A percentile compares a stretch with the other conserved stretches of the same genome.
phyloP scores from a whole-genome alignment of 2,888 invertebrate genomes.

The Mesoligia furuncula region DNA sequence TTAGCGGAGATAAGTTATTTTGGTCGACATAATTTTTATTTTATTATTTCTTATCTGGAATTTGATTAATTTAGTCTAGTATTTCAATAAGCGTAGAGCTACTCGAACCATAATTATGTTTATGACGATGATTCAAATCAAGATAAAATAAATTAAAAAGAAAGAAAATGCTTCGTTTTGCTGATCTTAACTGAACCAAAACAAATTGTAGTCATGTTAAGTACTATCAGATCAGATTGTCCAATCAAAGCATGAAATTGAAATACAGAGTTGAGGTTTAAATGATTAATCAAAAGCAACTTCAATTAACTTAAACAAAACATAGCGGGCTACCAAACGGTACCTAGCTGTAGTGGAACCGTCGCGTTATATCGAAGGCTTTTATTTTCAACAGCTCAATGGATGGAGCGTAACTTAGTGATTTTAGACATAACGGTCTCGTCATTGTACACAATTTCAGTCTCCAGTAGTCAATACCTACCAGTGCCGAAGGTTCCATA shows the following conservation, averaged over 20 bases:
- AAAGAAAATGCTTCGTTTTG: not conserved
- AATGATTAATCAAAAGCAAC: constrained; percentile 8
- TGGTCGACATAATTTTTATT: not conserved
- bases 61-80: not conserved
- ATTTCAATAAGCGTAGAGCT: not conserved
- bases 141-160: not conserved
- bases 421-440: constrained; percentile 38
- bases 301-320: constrained; percentile 39
- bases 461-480: not conserved
- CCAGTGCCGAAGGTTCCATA: too few species aligned
- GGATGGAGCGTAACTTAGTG: constrained; percentile 23
- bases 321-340: constrained; percentile 35
- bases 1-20: not conserved
- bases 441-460: constrained; percentile 35
- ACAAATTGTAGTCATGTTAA: not conserved
- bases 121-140: not conserved
- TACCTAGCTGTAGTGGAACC: not conserved
- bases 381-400: constrained; percentile 40
- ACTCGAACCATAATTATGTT: not conserved
- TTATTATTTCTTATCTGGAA: not conserved
- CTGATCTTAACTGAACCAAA: not conserved
- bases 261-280: not conserved
- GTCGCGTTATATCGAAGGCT: not conserved
- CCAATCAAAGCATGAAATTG: constrained; percentile 32
- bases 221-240: not conserved